These are phyloP conservation scores for Australoheros scitulus DNA, from an alignment of 2,113 vertebrate species.

Conservation along the genomic window DNA sequence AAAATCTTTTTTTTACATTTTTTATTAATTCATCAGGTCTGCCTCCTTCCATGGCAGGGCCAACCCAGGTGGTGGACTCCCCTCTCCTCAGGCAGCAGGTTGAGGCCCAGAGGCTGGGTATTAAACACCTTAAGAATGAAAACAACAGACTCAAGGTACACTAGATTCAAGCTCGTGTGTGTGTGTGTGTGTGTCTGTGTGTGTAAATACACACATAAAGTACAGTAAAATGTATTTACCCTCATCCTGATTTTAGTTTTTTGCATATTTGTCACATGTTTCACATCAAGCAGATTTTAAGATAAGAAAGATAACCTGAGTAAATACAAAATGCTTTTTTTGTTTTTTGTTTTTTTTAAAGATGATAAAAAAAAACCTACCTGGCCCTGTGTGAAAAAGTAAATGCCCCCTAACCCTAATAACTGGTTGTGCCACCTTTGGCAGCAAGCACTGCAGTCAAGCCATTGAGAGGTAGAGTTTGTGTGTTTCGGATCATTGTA, in stretches of 20 bases:
- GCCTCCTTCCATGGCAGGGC: conserved; percentile 69
- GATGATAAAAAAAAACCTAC: too few relatives aligned
- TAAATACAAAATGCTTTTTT: background rate
- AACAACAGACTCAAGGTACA: conserved; percentile 89
- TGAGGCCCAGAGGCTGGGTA: conserved; percentile 85
- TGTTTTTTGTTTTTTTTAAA: too few relatives aligned
- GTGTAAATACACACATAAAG: background rate
- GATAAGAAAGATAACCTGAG: background rate
- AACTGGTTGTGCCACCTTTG: too few relatives aligned
- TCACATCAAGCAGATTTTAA: background rate
- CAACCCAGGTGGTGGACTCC: conserved; percentile 87
- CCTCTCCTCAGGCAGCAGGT: conserved; percentile 92
- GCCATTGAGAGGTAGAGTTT: too few relatives aligned
- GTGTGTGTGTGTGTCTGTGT: background rate
- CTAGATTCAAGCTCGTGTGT: background rate
- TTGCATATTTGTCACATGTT: background rate
- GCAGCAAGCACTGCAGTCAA: too few relatives aligned
- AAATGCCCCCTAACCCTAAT: too few relatives aligned
- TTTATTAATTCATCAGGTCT: conserved; percentile 20
- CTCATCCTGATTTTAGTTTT: fast-evolving
- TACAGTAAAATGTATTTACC: fast-evolving
- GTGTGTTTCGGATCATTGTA: too few relatives aligned
- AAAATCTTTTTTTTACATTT: too few relatives aligned
- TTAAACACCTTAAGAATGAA: conserved; percentile 90
- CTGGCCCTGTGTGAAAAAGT: too few relatives aligned